Evolutionary conservation across 2,797 vertebrate species (phyloP), one percentile per base, ranked within the genome.

Genomic region (Cynopterus sphinx): DNA sequence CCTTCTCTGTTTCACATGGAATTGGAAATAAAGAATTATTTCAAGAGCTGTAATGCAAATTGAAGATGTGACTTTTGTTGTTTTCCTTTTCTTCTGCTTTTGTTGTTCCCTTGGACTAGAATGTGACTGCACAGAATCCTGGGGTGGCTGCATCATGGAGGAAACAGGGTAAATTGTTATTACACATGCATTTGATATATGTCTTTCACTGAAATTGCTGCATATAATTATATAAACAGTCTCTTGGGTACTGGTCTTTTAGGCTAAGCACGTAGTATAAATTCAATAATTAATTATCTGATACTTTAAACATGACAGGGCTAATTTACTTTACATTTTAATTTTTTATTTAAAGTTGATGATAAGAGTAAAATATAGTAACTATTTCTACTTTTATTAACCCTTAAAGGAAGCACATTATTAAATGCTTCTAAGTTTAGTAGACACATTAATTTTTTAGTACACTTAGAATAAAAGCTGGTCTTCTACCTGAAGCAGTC

Each of bases 111-210:
- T 98, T 97, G 97, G 98, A 99, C 99, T 99, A 99, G 99, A 99
- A 98, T 99, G 99, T 97, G 99, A 99, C 96, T 99, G 99, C 98
- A 97, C 98, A 96, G 99, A 99, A 94, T 99, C 98, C 59, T 99
- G 99, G 99, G 98, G 98, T 55, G 99, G 99, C 97, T 99, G 99
- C 98, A 99, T 99, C 97, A 99, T 99, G 99, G 99, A 99, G 97
- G 99, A 99, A 98, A 99, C 99, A 1, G 99, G 99, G 99, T 99
- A 99, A 98, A 41, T 92, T 51, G 90, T 61, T 61, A 83, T 81
- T 24, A 19, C 24, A 24, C 31, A 6, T 33, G 61, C 8, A 33
- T 77, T 89, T 89, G 68, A 78, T 43, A 2, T 21, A 43, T 36
- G 41, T 41, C 51, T 79, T 75, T 77, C 33, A 16, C 63, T 71